These are phyloP conservation scores for Drosophila carrolli DNA, from an alignment of 1,140 invertebrate genomes.

Conservation along the genomic window DNA sequence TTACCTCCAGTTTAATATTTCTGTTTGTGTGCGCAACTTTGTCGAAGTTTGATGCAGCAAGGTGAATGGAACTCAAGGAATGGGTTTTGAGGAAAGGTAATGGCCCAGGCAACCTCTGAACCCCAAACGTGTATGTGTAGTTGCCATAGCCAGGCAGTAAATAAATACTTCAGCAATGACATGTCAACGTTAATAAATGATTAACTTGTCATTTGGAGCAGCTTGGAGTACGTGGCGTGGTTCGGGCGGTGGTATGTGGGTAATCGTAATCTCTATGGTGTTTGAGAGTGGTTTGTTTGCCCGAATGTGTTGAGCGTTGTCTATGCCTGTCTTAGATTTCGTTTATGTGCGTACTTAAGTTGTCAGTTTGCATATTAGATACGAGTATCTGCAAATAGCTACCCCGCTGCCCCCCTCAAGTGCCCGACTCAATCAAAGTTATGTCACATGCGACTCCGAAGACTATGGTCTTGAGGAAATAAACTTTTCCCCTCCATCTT, in stretches of 20 bases:
- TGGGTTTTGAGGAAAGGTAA: slow-evolving; percentile 5
- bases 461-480: slow-evolving; percentile 42
- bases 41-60: background rate
- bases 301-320: slow-evolving; percentile 46
- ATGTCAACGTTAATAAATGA: slow-evolving; percentile 81
- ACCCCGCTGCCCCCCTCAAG: background rate
- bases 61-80: background rate
- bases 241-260: slow-evolving; percentile 19
- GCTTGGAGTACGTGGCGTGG: slow-evolving; percentile 14
- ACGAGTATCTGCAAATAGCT: slow-evolving; percentile 41
- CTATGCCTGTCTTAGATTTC: slow-evolving; percentile 64
- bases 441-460: slow-evolving; percentile 57
- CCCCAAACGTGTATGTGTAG: slow-evolving; percentile 19
- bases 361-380: slow-evolving; percentile 77
- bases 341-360: slow-evolving; percentile 74
- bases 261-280: slow-evolving; percentile 42
- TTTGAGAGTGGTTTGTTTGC: slow-evolving; percentile 23
- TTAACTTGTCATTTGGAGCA: slow-evolving; percentile 73
- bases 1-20: background rate
- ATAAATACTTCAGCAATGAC: slow-evolving; percentile 81
- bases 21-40: background rate
- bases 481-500: slow-evolving; percentile 43
- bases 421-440: slow-evolving; percentile 70
- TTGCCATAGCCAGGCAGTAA: slow-evolving; percentile 52
- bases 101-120: slow-evolving; percentile 4